Percentiles rank a stretch among this genome's conserved stretches.
These are phyloP conservation scores for Palloptera scutellata DNA, from an alignment of 2,888 invertebrate genomes.

Conservation along the genomic window DNA sequence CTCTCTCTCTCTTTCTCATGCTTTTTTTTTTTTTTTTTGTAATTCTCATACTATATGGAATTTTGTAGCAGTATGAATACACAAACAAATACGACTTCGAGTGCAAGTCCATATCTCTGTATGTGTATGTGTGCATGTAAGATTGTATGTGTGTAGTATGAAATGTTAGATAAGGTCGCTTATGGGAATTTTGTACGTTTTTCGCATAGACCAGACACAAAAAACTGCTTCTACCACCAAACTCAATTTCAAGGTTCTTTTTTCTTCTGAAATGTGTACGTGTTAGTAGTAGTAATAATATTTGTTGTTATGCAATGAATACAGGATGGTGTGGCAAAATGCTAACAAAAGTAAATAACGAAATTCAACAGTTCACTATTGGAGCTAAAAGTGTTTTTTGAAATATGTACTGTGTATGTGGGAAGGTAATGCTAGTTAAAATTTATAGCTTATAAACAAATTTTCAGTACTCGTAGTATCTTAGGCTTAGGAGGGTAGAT, in stretches of 20 bases:
- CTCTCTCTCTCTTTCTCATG: too few relatives aligned
- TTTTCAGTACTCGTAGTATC: too few relatives aligned
- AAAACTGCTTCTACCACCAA: not conserved
- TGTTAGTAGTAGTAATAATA: not conserved
- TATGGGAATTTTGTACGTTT: not conserved
- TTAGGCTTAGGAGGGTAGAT: too few relatives aligned
- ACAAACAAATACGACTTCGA: not conserved
- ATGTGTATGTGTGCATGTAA: not conserved
- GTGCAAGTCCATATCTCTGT: not conserved
- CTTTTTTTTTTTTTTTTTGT: too few relatives aligned
- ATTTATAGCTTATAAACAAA: too few relatives aligned
- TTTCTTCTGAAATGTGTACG: not conserved
- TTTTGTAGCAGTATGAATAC: not conserved
- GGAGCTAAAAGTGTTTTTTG: too few relatives aligned
- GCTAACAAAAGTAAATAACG: too few relatives aligned
- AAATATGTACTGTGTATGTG: too few relatives aligned
- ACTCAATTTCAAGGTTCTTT: constrained; percentile 1
- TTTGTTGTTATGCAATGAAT: not conserved
- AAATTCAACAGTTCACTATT: too few relatives aligned
- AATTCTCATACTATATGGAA: too few relatives aligned
- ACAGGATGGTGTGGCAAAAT: too few relatives aligned
- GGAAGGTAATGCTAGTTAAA: too few relatives aligned
- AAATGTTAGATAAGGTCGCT: constrained; percentile 1
- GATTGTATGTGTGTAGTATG: not conserved
- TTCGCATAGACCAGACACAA: not conserved